Conservation (phyloP, 2,888 invertebrate genomes). For the Dioctria linearis region DNA sequence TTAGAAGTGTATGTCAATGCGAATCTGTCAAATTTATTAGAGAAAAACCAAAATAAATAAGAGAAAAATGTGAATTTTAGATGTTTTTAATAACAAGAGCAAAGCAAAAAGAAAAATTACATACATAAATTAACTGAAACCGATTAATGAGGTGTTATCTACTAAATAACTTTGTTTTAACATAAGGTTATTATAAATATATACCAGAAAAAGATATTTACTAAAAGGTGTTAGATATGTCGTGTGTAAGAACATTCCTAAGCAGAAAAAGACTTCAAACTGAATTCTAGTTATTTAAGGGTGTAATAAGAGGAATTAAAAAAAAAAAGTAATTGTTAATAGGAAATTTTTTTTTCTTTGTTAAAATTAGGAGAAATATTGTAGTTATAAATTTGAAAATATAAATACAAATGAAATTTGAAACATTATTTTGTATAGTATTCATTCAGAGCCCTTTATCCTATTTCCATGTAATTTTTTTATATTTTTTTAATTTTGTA, state of each 20-base stretch:
- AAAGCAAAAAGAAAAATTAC: constrained; percentile 15
- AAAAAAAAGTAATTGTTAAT: constrained; percentile 22
- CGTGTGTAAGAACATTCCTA: constrained; percentile 41
- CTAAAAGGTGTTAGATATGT: constrained; percentile 41
- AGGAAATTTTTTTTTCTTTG: constrained; percentile 29
- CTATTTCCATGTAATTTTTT: no score
- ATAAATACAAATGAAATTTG: constrained; percentile 15
- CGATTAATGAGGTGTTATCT: constrained; percentile 35
- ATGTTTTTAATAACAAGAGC: constrained; percentile 35
- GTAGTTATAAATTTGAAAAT: constrained; percentile 30
- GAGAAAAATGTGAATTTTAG: constrained; percentile 42
- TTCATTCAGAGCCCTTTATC: not conserved
- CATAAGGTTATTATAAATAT: constrained; percentile 14
- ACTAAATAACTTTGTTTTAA: constrained; percentile 37
- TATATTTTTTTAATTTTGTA: no score
- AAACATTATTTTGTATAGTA: constrained; percentile 7
- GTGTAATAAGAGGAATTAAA: constrained; percentile 36
- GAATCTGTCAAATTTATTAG: constrained; percentile 9
- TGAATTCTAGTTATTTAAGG: constrained; percentile 32
- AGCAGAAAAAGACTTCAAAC: constrained; percentile 45
- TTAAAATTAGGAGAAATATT: constrained; percentile 18
- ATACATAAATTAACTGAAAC: constrained; percentile 4
- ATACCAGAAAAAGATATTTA: constrained; percentile 20
- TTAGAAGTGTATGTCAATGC: constrained; percentile 12
- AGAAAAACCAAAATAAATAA: constrained; percentile 6